Evolutionary conservation across 2,888 invertebrate species (phyloP), one percentile per base, ranked within the genome.

Genomic region (Cremastinae sp.): DNA sequence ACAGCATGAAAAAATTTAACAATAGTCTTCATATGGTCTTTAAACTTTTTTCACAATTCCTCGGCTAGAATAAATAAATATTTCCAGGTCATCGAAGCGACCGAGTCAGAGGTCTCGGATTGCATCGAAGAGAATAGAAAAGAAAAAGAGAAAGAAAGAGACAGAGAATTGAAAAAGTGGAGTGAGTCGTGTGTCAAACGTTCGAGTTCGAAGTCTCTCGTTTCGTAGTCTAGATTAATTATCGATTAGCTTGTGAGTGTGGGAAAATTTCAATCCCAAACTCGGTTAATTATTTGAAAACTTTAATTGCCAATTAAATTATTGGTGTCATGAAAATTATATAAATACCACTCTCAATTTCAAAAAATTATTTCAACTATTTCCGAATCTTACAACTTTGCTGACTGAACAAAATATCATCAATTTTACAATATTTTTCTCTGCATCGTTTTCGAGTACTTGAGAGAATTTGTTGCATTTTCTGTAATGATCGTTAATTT

Each of bases 171-270:
- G n/a, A n/a, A n/a, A n/a, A n/a, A n/a, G n/a, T n/a, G 39, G 28
- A 49, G n/a, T 28, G 16, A 14, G 64, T 12, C 55, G 8, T 51
- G 62, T 64, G 5, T 16, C 61, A 28, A 35, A n/a, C 59, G 12
- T 41, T 12, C 3, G 10, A 28, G 4, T 8, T 75, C 70, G 65
- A 71, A 75, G 75, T 75, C 70, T 71, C 53, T 61, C 61, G 56
- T 75, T 64, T n/a, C 37, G 16, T 39, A 65, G 71, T 59, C 64
- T 65, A 65, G 64, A 75, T 70, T 28, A 65, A 75, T 64, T 56
- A 16, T 62, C 62, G 64, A 74, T 74, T 49, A 65, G 45, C 28
- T 56, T 22, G 49, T 65, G 45, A 28, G 65, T 22, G n/a, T 62
- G n/a, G 3, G n/a, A 7, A 39, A 9, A 43, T 3, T 9, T 43